Evolutionary conservation across 92 coral and sea anemone genomes (phyloP).

Genomic region (Heteractis magnifica): DNA sequence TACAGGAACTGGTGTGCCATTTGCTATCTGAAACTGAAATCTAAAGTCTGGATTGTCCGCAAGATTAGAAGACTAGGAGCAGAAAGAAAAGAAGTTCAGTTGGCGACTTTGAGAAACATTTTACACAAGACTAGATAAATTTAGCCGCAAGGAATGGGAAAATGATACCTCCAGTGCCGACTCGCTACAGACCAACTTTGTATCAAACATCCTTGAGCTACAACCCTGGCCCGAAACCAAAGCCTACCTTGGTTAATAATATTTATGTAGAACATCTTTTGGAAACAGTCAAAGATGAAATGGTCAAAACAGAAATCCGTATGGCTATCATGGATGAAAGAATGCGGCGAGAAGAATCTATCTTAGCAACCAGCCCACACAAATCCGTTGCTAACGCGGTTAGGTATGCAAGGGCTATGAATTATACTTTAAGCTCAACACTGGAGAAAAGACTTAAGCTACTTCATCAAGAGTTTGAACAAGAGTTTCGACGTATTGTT

Average conservation of each 20-base stretch:
- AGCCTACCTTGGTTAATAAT: slow-evolving; percentile 14
- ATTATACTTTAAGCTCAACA: slow-evolving; percentile 47
- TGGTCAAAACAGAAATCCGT: slow-evolving; percentile 34
- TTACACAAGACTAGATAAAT: neutral
- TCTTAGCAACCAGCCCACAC: slow-evolving; percentile 80
- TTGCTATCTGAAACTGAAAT: neutral
- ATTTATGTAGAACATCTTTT: slow-evolving; percentile 32
- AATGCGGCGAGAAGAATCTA: slow-evolving; percentile 69
- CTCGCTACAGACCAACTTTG: neutral
- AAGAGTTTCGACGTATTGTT: slow-evolving; percentile 71
- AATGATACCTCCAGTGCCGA: neutral
- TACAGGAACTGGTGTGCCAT: neutral
- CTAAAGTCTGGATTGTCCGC: neutral
- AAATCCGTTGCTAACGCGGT: slow-evolving; percentile 66
- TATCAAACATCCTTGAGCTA: slow-evolving; percentile 23
- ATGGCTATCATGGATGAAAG: slow-evolving; percentile 68
- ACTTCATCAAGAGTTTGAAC: slow-evolving; percentile 67
- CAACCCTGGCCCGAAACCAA: slow-evolving; percentile 23
- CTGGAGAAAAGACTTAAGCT: slow-evolving; percentile 57
- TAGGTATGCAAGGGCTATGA: slow-evolving; percentile 69
- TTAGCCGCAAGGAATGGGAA: neutral
- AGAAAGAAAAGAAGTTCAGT: neutral
- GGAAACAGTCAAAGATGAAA: slow-evolving; percentile 30
- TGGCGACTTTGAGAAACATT: neutral
- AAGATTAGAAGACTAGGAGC: neutral